A percentile compares a stretch with the other conserved stretches of the same genome.
Conservation (phyloP, 2,113 vertebrate species). For the Isurus oxyrinchus region DNA sequence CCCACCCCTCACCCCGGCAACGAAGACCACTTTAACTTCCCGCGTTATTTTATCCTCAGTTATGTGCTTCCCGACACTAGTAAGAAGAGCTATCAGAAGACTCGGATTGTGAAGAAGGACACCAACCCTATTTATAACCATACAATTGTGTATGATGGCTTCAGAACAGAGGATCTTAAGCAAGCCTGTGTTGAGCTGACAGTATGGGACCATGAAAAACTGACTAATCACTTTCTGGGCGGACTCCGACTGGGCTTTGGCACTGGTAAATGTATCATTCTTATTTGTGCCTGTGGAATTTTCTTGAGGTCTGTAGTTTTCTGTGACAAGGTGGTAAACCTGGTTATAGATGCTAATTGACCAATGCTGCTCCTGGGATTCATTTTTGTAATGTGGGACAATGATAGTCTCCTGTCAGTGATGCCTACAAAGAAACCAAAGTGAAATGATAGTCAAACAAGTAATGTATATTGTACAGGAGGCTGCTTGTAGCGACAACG, state of each 20-base stretch:
- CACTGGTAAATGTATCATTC: slow-evolving; percentile 45
- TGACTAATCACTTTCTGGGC: slow-evolving; percentile 61
- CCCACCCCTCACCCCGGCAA: too few species aligned
- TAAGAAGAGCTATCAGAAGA: slow-evolving; percentile 63
- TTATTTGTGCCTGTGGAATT: neutral
- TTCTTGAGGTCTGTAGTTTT: neutral
- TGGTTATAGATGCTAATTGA: neutral
- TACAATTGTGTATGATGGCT: slow-evolving; percentile 61
- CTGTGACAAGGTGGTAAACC: neutral
- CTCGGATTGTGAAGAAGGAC: slow-evolving; percentile 56
- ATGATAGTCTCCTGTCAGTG: neutral
- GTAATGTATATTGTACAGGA: neutral
- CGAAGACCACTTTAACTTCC: neutral
- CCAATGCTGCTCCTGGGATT: neutral
- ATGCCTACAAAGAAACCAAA: neutral
- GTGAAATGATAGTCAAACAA: neutral
- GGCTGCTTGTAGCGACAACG: neutral
- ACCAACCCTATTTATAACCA: slow-evolving; percentile 60
- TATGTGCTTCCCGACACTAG: slow-evolving; percentile 63
- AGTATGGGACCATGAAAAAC: slow-evolving; percentile 61
- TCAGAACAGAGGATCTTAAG: slow-evolving; percentile 57
- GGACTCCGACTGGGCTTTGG: slow-evolving; percentile 59
- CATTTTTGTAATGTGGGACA: neutral
- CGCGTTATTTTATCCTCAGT: slow-evolving; percentile 45
- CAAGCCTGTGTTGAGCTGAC: slow-evolving; percentile 61